phyloP scores from a whole-genome alignment of 2,797 vertebrate genomes.

The Premnoplex brunnescens region DNA sequence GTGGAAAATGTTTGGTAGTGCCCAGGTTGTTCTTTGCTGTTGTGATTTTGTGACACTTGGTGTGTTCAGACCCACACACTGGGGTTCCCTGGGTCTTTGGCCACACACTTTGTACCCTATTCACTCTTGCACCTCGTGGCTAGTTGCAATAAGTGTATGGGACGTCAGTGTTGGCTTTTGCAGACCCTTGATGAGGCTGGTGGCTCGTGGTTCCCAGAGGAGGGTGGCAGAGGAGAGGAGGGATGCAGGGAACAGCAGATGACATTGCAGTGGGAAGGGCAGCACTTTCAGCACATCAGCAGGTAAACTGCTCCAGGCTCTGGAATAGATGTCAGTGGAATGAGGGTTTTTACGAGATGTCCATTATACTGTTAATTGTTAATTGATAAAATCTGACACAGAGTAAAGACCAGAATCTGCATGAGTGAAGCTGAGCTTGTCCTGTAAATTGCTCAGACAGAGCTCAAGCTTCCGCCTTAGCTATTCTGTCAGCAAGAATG shows the following conservation, averaged over 20 bases:
- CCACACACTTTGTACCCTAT: fast-evolving
- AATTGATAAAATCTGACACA: constrained; percentile 13
- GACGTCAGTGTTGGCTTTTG: fast-evolving
- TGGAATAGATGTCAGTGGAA: background rate
- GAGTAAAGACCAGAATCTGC: background rate
- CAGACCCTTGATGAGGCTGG: fast-evolving
- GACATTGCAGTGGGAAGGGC: background rate
- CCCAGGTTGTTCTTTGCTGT: background rate
- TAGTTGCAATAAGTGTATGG: fast-evolving
- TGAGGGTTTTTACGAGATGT: background rate
- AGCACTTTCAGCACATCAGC: background rate
- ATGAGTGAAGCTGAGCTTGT: background rate
- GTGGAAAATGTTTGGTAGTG: fast-evolving
- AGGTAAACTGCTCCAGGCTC: background rate
- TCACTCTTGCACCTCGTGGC: fast-evolving
- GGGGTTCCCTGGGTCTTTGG: background rate
- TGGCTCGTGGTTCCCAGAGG: fast-evolving
- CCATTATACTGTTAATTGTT: background rate
- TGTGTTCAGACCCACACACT: fast-evolving
- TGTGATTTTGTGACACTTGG: fast-evolving
- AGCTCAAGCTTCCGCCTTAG: background rate
- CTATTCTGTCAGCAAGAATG: background rate
- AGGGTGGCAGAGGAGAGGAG: background rate
- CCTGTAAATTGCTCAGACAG: background rate
- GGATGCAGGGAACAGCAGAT: background rate